Evolutionary conservation across 2,113 vertebrate genomes (phyloP).

Genomic region (Trichomycterus rosablanca): DNA sequence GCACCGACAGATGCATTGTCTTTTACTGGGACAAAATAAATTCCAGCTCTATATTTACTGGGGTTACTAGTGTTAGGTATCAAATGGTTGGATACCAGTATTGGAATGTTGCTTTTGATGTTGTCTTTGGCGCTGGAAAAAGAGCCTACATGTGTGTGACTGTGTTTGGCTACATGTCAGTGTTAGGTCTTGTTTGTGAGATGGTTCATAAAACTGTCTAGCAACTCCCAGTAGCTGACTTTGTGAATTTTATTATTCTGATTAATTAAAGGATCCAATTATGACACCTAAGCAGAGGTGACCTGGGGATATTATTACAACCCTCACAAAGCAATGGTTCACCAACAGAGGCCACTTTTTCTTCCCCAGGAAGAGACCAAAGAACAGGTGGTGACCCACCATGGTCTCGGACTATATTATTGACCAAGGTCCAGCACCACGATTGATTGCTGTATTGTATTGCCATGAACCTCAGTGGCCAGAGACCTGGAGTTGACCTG

Average conservation of each 20-base stretch:
- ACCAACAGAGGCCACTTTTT: conserved; percentile 57
- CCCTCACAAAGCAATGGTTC: conserved; percentile 40
- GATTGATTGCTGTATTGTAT: conserved; percentile 76
- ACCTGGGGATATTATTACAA: conserved; percentile 46
- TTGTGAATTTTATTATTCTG: conserved; percentile 35
- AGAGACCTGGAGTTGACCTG: conserved; percentile 68
- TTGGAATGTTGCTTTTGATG: too few species aligned
- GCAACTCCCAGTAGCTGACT: conserved; percentile 28
- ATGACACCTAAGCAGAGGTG: conserved; percentile 19
- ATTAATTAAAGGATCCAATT: conserved; percentile 40
- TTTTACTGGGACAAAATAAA: too few species aligned
- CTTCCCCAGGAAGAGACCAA: conserved; percentile 66
- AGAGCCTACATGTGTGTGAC: too few species aligned
- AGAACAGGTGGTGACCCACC: conserved; percentile 71
- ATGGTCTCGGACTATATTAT: conserved; percentile 65
- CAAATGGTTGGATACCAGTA: too few species aligned
- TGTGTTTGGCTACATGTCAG: too few species aligned
- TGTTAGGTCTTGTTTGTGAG: too few species aligned
- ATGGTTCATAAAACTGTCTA: too few species aligned
- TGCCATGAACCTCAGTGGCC: conserved; percentile 69
- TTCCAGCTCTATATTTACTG: too few species aligned
- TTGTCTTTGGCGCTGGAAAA: too few species aligned
- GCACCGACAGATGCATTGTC: too few species aligned
- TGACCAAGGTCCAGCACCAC: conserved; percentile 60
- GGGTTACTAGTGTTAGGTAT: too few species aligned